Conservation (phyloP, 2,797 vertebrate genomes). For the Caiman crocodilus region DNA sequence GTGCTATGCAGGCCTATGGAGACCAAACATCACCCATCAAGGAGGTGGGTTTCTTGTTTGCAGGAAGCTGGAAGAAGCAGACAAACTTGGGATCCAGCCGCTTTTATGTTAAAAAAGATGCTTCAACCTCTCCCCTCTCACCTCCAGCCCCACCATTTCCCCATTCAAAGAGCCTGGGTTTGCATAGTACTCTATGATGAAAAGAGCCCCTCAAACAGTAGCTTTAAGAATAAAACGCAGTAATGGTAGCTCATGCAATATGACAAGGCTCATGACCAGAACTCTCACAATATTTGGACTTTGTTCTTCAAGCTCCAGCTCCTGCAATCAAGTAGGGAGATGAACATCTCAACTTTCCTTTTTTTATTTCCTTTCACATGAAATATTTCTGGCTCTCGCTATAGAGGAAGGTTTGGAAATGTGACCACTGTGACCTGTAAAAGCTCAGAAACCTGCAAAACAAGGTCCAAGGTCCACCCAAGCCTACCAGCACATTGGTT, state of each 20-base stretch:
- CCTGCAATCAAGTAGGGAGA: not conserved
- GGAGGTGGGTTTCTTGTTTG: not conserved
- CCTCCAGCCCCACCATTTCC: not conserved
- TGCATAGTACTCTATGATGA: not conserved
- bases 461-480: too few relatives aligned
- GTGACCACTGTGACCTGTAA: not conserved
- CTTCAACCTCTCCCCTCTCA: not conserved
- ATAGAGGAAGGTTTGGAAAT: not conserved
- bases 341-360: not conserved
- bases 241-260: not conserved
- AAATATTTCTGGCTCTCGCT: not conserved
- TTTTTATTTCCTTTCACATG: not conserved
- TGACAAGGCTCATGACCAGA: not conserved
- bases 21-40: not conserved
- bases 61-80: not conserved
- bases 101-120: not conserved
- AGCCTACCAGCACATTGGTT: too few relatives aligned
- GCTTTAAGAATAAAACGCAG: not conserved
- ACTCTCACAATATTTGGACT: not conserved
- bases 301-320: not conserved
- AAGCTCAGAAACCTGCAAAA: not conserved
- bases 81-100: not conserved
- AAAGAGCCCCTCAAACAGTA: not conserved
- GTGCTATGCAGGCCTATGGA: rapidly evolving
- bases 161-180: not conserved